Evolutionary conservation across 1,140 invertebrate species (phyloP), one percentile per base, ranked within the genome.

Genomic region (Ceratina calcarata): DNA sequence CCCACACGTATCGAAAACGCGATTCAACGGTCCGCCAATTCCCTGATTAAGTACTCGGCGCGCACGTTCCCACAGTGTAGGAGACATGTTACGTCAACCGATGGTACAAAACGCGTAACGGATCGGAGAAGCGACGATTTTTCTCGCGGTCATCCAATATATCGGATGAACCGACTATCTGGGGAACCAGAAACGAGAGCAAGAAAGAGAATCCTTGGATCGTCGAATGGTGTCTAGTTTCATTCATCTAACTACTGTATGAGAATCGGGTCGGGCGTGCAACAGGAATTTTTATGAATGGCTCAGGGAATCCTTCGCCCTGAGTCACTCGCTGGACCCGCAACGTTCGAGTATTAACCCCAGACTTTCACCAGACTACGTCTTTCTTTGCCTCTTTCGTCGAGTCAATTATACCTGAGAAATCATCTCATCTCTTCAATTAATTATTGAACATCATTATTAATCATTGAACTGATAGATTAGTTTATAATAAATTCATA

Each of bases 161-260:
- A 82, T 82, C 78, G 70, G 57, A 82, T 79, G 80, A 51, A 79
- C 76, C 10, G 37, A 10, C 6, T 55, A 62, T 22, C 61, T 45
- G 70, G 60, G 49, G 61, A 81, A 51, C 57, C 67, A 79, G 76
- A 76, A 37, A 72, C 37, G 67, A 66, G 37, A 71, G 27, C 70
- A n/a, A 53, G 76, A 83, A 69, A 78, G 69, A 72, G 69, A 58
- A 82, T 66, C 80, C 61, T 72, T 65, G 70, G 22, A 76, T 81
- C 49, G 53, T 80, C 57, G 65, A 32, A 57, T n/a, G 81, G 78
- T 82, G 70, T 82, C 78, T 72, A 70, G 45, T 82, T 81, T 82
- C 81, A 75, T 81, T 82, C 66, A 75, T 81, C 70, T 27, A 37
- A 62, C 49, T 65, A 45, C 8, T 45, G 37, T 45, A 20, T 60